These are phyloP conservation scores for Strix uralensis DNA, from an alignment of 2,113 vertebrate genomes.

Conservation along the genomic window DNA sequence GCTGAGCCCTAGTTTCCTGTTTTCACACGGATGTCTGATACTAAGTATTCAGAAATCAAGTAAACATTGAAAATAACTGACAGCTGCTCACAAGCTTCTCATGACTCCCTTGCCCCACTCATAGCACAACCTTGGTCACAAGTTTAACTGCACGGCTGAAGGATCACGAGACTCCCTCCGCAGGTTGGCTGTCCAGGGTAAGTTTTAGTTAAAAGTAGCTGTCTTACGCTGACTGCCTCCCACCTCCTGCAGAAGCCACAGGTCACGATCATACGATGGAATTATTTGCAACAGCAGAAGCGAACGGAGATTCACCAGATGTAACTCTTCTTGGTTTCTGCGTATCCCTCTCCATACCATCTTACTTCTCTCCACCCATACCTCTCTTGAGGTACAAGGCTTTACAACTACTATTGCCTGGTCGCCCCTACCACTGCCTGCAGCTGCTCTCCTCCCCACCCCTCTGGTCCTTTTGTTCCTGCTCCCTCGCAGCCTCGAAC, in stretches of 20 bases:
- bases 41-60: rapidly evolving
- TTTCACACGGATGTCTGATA: rapidly evolving
- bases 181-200: not conserved
- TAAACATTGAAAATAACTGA: not conserved
- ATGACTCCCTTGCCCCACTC: not conserved
- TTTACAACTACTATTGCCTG: not conserved
- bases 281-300: not conserved
- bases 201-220: not conserved
- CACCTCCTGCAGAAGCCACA: not conserved
- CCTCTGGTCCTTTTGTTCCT: not conserved
- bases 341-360: not conserved
- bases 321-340: not conserved
- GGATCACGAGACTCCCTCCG: not conserved
- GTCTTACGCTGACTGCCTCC: not conserved
- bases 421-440: not conserved
- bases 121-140: not conserved
- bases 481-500: not conserved
- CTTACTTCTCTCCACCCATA: too few species aligned
- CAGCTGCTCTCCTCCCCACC: not conserved
- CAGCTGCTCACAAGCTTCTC: not conserved
- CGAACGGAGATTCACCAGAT: rapidly evolving
- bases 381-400: not conserved
- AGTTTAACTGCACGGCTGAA: not conserved
- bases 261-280: not conserved
- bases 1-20: not conserved